Conservation (phyloP, 2,113 vertebrate genomes). For the Lepus timidus region DNA sequence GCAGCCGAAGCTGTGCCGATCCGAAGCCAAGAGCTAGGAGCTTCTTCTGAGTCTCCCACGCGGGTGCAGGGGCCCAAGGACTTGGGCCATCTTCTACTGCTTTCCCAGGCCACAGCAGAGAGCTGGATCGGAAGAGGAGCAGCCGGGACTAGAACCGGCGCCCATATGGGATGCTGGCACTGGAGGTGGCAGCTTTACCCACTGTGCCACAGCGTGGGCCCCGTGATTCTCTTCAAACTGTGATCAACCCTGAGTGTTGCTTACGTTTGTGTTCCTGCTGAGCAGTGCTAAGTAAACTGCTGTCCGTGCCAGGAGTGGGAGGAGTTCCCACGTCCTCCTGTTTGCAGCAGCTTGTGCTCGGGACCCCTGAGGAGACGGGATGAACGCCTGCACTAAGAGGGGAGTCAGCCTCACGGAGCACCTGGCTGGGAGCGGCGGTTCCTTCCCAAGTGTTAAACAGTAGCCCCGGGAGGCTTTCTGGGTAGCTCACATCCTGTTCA, state of each 20-base stretch:
- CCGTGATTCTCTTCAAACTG: background rate
- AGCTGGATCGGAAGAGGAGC: too few relatives aligned
- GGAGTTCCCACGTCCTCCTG: fast-evolving
- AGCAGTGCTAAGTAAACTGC: too few relatives aligned
- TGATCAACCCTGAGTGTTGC: background rate
- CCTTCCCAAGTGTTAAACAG: fast-evolving
- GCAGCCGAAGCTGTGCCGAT: too few relatives aligned
- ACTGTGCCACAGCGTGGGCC: too few relatives aligned
- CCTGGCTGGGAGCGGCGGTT: background rate
- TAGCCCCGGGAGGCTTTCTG: background rate
- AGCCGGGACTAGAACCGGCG: too few relatives aligned
- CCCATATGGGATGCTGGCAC: too few relatives aligned
- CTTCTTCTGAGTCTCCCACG: too few relatives aligned
- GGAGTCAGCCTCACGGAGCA: background rate
- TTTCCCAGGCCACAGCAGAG: too few relatives aligned
- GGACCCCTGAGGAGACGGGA: background rate
- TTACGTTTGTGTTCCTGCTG: fast-evolving
- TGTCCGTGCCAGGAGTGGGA: background rate
- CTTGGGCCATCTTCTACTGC: too few relatives aligned
- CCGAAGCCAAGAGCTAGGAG: too few relatives aligned
- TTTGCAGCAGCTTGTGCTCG: background rate
- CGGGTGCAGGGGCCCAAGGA: too few relatives aligned
- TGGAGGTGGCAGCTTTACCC: too few relatives aligned
- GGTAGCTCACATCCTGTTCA: background rate
- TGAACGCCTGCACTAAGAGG: background rate